Conservation (phyloP, 2,113 vertebrate species). For the Numida meleagris region DNA sequence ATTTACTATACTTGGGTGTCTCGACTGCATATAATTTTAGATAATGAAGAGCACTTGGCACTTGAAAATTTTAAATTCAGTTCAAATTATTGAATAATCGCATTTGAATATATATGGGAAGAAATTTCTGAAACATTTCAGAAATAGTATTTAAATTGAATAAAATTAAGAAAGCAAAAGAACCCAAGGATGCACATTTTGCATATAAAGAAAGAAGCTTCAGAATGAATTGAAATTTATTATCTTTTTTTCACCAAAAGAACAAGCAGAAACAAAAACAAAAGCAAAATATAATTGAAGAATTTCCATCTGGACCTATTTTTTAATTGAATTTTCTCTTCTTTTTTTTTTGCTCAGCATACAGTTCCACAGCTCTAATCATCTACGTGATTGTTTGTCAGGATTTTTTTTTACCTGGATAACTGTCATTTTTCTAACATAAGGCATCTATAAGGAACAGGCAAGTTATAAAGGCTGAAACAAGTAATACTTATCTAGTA, state of each 20-base stretch:
- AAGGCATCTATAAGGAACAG: not conserved
- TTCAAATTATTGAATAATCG: not conserved
- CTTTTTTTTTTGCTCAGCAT: not conserved
- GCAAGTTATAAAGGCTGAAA: not conserved
- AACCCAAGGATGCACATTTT: not conserved
- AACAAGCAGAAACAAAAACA: not conserved
- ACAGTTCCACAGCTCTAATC: not conserved
- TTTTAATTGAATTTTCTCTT: not conserved
- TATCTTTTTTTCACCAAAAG: not conserved
- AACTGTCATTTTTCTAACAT: not conserved
- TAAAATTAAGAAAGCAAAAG: not conserved
- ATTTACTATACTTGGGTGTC: not conserved
- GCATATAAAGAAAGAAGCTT: not conserved
- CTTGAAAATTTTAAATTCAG: not conserved
- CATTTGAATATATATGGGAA: not conserved
- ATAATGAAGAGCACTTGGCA: not conserved
- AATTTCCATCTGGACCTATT: not conserved
- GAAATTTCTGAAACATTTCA: not conserved
- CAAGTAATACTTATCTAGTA: rapidly evolving
- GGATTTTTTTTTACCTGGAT: not conserved
- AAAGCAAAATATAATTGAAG: not conserved
- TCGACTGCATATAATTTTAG: not conserved
- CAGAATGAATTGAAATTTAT: not conserved
- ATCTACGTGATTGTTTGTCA: not conserved
- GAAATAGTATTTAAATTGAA: not conserved